Conservation (phyloP, 2,888 invertebrate species). For the Pasiphila rectangulata region DNA sequence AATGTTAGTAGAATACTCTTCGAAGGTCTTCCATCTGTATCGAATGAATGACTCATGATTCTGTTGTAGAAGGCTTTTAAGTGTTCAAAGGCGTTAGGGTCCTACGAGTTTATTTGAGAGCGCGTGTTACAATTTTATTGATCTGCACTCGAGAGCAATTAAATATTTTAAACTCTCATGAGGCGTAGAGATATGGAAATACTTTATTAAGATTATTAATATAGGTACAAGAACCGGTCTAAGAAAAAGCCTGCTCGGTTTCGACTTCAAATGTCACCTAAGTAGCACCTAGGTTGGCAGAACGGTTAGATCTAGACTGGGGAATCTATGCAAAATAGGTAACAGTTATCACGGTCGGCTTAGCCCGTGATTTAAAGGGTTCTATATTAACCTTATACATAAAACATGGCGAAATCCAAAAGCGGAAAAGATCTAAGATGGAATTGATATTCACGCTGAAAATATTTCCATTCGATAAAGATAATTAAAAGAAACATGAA, state of each 20-base stretch:
- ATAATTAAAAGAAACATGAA: not conserved
- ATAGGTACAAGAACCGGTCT: no score
- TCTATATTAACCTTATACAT: slow-evolving; percentile 22
- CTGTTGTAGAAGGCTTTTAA: not conserved
- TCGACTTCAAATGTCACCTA: no score
- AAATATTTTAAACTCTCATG: no score
- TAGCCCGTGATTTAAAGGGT: slow-evolving; percentile 23
- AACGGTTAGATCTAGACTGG: no score
- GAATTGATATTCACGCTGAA: slow-evolving; percentile 1
- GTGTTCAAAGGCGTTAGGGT: not conserved
- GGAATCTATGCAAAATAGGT: slow-evolving; percentile 20
- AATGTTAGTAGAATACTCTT: not conserved
- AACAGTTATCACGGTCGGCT: slow-evolving; percentile 22
- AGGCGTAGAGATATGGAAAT: no score
- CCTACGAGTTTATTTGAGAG: not conserved
- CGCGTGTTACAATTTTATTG: no score
- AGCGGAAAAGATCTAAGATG: slow-evolving; percentile 17
- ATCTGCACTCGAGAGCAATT: no score
- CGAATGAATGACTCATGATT: not conserved
- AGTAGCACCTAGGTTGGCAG: no score
- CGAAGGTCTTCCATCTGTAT: not conserved
- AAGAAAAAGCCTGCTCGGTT: no score
- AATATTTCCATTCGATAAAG: slow-evolving; percentile 1
- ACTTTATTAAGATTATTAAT: no score
- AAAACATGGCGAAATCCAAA: slow-evolving; percentile 21